Evolutionary conservation across 2,113 vertebrate species (phyloP), one percentile per base, ranked within the genome.

Genomic region (Brienomyrus longianalis): DNA sequence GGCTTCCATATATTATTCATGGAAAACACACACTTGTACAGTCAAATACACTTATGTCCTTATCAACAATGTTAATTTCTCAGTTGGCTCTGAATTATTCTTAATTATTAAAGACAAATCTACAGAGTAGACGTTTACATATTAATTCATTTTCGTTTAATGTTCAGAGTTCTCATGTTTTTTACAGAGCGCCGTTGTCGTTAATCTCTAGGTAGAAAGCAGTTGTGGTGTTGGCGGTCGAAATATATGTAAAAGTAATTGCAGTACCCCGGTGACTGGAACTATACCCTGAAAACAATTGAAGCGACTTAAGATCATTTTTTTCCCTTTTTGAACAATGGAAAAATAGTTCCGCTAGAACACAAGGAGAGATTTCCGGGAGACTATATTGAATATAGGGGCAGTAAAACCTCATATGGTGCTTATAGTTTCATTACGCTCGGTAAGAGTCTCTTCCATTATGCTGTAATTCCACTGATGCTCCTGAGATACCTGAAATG

Each of bases 31-130:
- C 89, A 90, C 83, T 90, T 27, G 35, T 80, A 86, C 84, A 85
- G 85, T 90, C 62, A 90, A 90, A 87, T 87, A 86, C 88, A 89
- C 91, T 90, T 74, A 89, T 91, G 92, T 93, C 91, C 88, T 91
- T 87, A 91, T 91, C 91, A 93, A 93, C 91, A 92, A 88, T n/a
- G 15, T 90, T 91, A 17, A 21, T 87, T 84, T 54, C 86, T 88
- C 89, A 86, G n/a, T 88, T 91, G 87, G 83, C 89, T 92, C 90
- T 86, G 87, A 92, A 89, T 90, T 91, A 88, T 83, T 91, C 90
- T 93, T 92, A 92, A 93, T 93, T 92, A 94, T 93, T 93, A 92
- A 88, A 90, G 89, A 87, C 77, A 89, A 88, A 92, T 92, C 90
- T 89, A 84, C 90, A 91, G 31, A 91, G 91, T 89, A 59, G 91